These are phyloP conservation scores for Agrochola lychnidis DNA, from an alignment of 2,888 invertebrate species.

Conservation along the genomic window DNA sequence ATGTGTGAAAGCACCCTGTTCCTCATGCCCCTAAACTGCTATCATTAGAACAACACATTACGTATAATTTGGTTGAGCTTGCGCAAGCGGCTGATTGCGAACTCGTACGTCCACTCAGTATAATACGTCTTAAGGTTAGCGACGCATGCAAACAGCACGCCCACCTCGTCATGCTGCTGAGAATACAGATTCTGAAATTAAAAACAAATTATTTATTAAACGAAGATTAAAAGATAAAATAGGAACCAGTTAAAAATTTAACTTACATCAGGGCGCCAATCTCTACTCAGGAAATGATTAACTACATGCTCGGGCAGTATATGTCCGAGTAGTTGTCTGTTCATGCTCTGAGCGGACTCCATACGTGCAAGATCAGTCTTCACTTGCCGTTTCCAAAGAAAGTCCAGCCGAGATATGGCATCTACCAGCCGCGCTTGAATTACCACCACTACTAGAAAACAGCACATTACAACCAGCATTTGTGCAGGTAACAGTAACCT, in stretches of 20 bases:
- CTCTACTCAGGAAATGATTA: slow-evolving; percentile 96
- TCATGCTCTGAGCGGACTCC: slow-evolving; percentile 97
- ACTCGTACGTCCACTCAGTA: not conserved
- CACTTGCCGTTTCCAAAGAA: slow-evolving; percentile 99
- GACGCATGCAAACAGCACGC: slow-evolving; percentile 99
- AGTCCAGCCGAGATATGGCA: slow-evolving; percentile 98
- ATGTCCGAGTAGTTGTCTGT: slow-evolving; percentile 96
- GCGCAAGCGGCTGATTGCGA: slow-evolving; percentile 98
- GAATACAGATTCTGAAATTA: slow-evolving; percentile 93
- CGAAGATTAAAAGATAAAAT: not conserved
- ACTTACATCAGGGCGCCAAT: slow-evolving; percentile 94
- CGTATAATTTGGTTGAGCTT: slow-evolving; percentile 99
- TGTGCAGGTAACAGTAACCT: slow-evolving; percentile 92
- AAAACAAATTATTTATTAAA: not conserved
- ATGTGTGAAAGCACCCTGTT: no score
- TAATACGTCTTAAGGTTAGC: slow-evolving; percentile 88
- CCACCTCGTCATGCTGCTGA: slow-evolving; percentile 95
- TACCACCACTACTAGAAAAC: slow-evolving; percentile 96
- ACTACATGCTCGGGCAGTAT: slow-evolving; percentile 99
- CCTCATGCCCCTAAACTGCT: not conserved
- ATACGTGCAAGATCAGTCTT: slow-evolving; percentile 97
- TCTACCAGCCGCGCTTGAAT: slow-evolving; percentile 97
- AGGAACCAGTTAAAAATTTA: not conserved
- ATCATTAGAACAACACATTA: slow-evolving; percentile 69
- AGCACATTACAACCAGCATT: slow-evolving; percentile 94